Evolutionary conservation across 2,888 invertebrate species (phyloP).

Genomic region (Andricus quercusramuli): DNA sequence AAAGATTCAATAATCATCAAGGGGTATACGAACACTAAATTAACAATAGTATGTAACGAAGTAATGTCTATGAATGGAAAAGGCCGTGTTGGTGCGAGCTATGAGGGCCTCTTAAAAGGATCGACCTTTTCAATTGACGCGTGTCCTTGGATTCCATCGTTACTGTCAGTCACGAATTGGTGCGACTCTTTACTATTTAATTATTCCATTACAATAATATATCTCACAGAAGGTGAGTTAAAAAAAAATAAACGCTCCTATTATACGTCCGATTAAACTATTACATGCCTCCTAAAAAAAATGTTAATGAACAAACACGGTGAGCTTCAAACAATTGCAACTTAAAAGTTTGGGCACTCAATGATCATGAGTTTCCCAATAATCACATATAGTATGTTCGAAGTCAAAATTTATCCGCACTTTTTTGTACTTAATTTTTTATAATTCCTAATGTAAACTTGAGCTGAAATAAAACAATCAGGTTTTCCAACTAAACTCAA

Average conservation of each 20-base stretch:
- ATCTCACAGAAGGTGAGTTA: not conserved
- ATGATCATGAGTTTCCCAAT: too few species aligned
- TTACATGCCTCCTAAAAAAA: too few species aligned
- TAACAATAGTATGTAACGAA: conserved; percentile 63
- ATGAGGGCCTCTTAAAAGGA: conserved; percentile 73
- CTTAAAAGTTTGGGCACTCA: too few species aligned
- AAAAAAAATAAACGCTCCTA: not conserved
- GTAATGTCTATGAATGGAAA: conserved; percentile 76
- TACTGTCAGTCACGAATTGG: conserved; percentile 56
- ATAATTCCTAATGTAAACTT: too few species aligned
- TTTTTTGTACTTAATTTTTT: too few species aligned
- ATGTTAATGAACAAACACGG: too few species aligned
- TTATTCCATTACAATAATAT: not conserved
- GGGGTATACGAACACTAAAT: conserved; percentile 7
- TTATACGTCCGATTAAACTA: too few species aligned
- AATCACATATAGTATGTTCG: too few species aligned
- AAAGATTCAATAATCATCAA: not conserved
- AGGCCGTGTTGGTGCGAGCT: conserved; percentile 57
- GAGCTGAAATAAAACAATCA: too few species aligned
- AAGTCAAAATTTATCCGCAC: too few species aligned
- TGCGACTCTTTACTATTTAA: conserved; percentile 20
- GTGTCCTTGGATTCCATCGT: conserved; percentile 67
- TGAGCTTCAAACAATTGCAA: too few species aligned
- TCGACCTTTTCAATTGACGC: conserved; percentile 76
- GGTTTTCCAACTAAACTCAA: too few species aligned